These are phyloP conservation scores for Tympanuchus pallidicinctus DNA, from an alignment of 2,113 vertebrate species.

Conservation along the genomic window DNA sequence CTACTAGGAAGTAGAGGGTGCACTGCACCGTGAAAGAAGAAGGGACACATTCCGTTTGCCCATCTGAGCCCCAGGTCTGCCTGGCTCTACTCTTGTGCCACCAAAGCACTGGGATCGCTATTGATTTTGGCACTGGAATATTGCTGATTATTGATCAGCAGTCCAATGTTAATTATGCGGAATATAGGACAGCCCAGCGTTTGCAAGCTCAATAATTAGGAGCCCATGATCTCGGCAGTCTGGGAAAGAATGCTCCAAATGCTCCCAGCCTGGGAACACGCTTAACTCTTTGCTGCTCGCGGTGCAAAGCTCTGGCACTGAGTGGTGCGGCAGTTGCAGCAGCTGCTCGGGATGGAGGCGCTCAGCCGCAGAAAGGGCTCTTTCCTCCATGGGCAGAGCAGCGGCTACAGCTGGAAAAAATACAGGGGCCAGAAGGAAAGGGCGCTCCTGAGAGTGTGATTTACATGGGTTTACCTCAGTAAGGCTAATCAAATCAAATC, in stretches of 20 bases:
- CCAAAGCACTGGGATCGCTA: background rate
- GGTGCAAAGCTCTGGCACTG: background rate
- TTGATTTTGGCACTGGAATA: background rate
- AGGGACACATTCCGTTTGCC: background rate
- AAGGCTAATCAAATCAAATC: conserved; percentile 45
- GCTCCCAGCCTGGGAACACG: background rate
- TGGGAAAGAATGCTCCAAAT: conserved; percentile 6
- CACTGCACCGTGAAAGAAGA: background rate
- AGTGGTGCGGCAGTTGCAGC: background rate
- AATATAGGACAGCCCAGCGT: conserved; percentile 21
- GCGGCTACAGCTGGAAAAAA: background rate
- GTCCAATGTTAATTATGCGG: background rate
- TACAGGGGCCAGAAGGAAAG: background rate
- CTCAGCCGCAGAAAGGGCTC: background rate
- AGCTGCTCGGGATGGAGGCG: background rate
- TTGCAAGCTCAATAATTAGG: conserved; percentile 19
- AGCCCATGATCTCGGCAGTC: background rate
- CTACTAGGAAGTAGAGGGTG: background rate
- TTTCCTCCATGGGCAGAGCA: conserved; percentile 11
- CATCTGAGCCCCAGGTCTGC: background rate
- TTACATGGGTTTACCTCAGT: conserved; percentile 34
- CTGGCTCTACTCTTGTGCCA: background rate
- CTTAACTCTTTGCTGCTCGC: background rate
- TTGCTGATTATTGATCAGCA: background rate
- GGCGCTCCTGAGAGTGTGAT: background rate